Conservation (phyloP, 2,888 invertebrate species). For the Callinectes sapidus region DNA sequence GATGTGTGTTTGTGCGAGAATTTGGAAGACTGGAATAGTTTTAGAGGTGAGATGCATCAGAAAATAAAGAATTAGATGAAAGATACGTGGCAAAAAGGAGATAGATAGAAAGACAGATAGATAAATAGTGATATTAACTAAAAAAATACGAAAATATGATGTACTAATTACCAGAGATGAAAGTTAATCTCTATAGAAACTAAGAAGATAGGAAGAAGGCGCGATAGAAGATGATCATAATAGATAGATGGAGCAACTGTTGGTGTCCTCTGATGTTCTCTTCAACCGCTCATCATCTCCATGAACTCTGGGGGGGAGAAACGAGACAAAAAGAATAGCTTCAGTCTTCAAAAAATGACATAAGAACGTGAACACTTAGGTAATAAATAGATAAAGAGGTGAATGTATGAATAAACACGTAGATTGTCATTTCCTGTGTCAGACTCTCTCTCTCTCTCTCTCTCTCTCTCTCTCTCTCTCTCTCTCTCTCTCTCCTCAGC, state of each 20-base stretch:
- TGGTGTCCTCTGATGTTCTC: not conserved
- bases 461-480: not conserved
- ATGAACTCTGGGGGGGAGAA: constrained; percentile 60
- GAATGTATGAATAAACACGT: too few relatives aligned
- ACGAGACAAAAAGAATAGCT: not conserved
- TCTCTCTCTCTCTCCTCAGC: not conserved
- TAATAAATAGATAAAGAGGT: too few relatives aligned
- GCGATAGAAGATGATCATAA: not conserved
- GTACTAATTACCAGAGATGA: not conserved
- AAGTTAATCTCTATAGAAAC: not conserved
- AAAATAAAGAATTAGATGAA: not conserved
- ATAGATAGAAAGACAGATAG: not conserved
- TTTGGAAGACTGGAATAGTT: not conserved
- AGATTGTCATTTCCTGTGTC: too few relatives aligned
- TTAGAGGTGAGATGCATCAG: not conserved
- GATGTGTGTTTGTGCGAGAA: not conserved
- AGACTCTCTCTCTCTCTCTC: not conserved
- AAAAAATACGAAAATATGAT: not conserved
- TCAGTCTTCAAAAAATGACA: too few relatives aligned
- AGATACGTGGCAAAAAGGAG: not conserved
- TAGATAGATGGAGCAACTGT: not conserved
- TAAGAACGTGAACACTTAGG: too few relatives aligned
- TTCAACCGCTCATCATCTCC: constrained; percentile 69
- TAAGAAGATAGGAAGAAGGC: not conserved
- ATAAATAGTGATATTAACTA: not conserved